A percentile compares a stretch with the other conserved stretches of the same genome.
Conservation (phyloP, 2,888 invertebrate genomes). For the Autographa gamma region DNA sequence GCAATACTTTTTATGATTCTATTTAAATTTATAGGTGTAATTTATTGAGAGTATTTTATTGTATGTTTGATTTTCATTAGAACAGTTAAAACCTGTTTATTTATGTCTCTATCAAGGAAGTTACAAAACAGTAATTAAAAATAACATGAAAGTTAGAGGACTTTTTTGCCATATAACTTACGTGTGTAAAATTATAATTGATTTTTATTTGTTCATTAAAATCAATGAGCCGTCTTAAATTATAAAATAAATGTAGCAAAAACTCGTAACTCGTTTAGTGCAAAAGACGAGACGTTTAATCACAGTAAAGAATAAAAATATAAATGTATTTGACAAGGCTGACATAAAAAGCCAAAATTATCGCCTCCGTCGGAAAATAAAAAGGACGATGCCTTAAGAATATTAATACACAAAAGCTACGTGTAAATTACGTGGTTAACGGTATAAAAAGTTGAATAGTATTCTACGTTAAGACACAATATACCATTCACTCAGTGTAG, state of each 20-base stretch:
- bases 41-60: conserved; percentile 49
- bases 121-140: conserved; percentile 7
- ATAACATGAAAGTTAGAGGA: not conserved
- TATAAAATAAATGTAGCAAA: not conserved
- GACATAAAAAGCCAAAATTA: not conserved
- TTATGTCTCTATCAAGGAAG: conserved; percentile 41
- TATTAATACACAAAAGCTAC: conserved; percentile 27
- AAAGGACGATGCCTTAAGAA: conserved; percentile 20
- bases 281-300: not conserved
- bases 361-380: not conserved
- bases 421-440: conserved; percentile 23
- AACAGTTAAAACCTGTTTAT: conserved; percentile 38
- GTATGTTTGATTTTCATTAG: conserved; percentile 48
- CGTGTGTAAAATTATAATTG: too few relatives aligned
- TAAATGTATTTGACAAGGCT: not conserved
- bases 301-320: not conserved
- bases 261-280: not conserved
- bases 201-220: too few relatives aligned
- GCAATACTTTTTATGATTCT: conserved; percentile 49
- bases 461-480: not conserved
- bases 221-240: too few relatives aligned
- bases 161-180: not conserved
- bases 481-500: not conserved
- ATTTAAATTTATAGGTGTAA: conserved; percentile 49
- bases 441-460: not conserved